Base-by-base conservation (phyloP, 2,888 invertebrate species). In the Bellardia pandia region DNA sequence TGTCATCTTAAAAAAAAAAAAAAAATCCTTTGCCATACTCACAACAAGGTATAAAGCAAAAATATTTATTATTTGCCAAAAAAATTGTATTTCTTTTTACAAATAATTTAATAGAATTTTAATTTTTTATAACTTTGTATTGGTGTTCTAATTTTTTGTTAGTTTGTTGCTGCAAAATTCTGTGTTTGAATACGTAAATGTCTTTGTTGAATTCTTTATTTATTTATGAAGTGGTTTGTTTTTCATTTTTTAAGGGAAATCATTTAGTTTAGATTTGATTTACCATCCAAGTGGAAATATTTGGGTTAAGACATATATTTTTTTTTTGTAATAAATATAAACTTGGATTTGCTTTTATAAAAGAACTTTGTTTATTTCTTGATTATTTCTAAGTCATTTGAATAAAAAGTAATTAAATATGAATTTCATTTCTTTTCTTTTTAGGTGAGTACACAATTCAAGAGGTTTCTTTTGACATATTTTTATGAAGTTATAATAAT, bases 401-500 rank as follows among this genome's bases (percentile, higher is more conserved):
- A 45, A 45, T 11, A 13, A 13, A 45, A 13, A 45, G 13, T 7
- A 45, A 58, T 30, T 30, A 11, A 23, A 40, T 53, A 30, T 33
- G 14, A 56, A 13, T 68, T 40, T 13, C 11, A 23, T 66, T 79
- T 42, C 33, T 6, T 72, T 60, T 81, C 66, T 72, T 81, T 71
- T 71, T 66, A 81, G 74, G 62, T 80, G 53, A 76, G 81, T 86
- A 80, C 72, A 23, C 56, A 13, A 11, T 45, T 13, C 3, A 14
- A 51, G 7, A 2, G n/a, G 6, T n/a, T 4, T 51, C n/a, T 11
- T 45, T 45, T 5, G 5, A n/a, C 5, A n/a, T 5, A 4, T 51
- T 51, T n/a, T 1, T n/a, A n/a, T 13, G 45, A 2, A 45, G 13
- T 13, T 45, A 3, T 13, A 3, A 11, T 9, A 45, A 45, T 0